These are phyloP conservation scores for Felis chaus DNA, from an alignment of 2,113 vertebrate species.

Conservation along the genomic window DNA sequence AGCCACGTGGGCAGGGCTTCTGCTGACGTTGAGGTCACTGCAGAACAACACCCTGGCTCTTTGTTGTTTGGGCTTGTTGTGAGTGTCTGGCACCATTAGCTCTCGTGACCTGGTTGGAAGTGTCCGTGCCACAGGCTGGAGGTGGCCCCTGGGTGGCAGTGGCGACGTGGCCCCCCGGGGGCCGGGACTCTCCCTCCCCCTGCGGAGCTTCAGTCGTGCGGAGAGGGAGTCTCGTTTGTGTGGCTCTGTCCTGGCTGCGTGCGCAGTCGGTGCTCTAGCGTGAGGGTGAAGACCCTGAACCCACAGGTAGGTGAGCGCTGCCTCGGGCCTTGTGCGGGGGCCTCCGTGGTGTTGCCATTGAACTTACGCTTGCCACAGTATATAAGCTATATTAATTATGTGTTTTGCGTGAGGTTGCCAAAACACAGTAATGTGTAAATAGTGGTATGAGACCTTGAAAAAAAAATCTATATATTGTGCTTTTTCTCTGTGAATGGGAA, in stretches of 20 bases:
- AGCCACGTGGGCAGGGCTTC: not conserved
- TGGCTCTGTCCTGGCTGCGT: constrained; percentile 81
- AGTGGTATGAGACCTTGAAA: constrained; percentile 77
- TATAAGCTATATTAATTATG: constrained; percentile 73
- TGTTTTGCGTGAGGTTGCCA: constrained; percentile 84
- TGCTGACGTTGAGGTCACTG: constrained; percentile 10
- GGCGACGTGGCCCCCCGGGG: constrained; percentile 75
- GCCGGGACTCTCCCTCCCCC: constrained; percentile 80
- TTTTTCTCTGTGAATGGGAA: constrained; percentile 92
- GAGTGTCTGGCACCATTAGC: constrained; percentile 70
- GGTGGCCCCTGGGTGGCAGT: constrained; percentile 69
- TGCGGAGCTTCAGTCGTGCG: constrained; percentile 78
- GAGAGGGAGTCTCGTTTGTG: constrained; percentile 78
- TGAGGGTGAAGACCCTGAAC: constrained; percentile 74
- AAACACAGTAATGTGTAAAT: constrained; percentile 86
- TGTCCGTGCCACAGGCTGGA: constrained; percentile 71
- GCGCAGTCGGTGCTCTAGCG: constrained; percentile 78
- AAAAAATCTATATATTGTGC: constrained; percentile 88
- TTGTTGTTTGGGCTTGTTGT: constrained; percentile 17
- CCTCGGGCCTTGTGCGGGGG: constrained; percentile 66
- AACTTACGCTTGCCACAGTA: constrained; percentile 70
- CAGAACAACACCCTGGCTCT: not conserved
- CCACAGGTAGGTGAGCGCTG: constrained; percentile 82
- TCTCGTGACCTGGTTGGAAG: constrained; percentile 71
- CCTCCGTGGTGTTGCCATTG: constrained; percentile 76